A percentile compares a stretch with the other conserved stretches of the same genome.
phyloP scores from a whole-genome alignment of 2,888 invertebrate genomes.

The Anodontia alba region DNA sequence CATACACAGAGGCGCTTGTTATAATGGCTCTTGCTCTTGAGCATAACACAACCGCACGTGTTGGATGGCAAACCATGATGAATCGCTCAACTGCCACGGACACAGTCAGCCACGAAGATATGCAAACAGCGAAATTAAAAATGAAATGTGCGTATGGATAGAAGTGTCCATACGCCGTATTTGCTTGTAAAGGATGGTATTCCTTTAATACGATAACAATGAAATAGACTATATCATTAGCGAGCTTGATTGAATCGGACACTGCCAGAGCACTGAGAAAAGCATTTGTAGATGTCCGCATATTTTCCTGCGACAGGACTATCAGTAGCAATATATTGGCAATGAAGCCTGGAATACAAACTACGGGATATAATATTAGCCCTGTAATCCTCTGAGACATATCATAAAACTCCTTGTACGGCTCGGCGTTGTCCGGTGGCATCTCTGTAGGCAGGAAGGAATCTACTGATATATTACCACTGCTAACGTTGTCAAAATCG shows the following conservation, averaged over 20 bases:
- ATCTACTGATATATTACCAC: not conserved
- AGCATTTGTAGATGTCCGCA: slow-evolving; percentile 80
- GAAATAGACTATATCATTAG: slow-evolving; percentile 81
- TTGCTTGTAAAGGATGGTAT: slow-evolving; percentile 60
- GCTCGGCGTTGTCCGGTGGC: not conserved
- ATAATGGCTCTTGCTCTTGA: slow-evolving; percentile 73
- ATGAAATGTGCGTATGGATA: slow-evolving; percentile 83
- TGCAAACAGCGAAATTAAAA: slow-evolving; percentile 79
- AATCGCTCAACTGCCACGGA: slow-evolving; percentile 82
- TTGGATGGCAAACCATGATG: slow-evolving; percentile 81
- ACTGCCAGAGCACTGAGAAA: slow-evolving; percentile 80
- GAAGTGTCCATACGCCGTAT: slow-evolving; percentile 69
- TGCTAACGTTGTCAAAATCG: not conserved
- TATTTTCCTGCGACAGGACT: slow-evolving; percentile 75
- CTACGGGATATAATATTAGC: slow-evolving; percentile 77
- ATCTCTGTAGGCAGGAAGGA: not conserved
- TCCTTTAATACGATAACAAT: slow-evolving; percentile 72
- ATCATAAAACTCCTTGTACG: slow-evolving; percentile 67
- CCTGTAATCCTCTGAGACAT: slow-evolving; percentile 78
- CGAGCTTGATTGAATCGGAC: slow-evolving; percentile 79
- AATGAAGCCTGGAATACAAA: slow-evolving; percentile 77
- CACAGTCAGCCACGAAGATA: slow-evolving; percentile 82
- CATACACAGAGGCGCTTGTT: slow-evolving; percentile 61
- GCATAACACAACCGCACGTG: slow-evolving; percentile 71
- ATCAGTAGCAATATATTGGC: slow-evolving; percentile 78